phyloP scores from a whole-genome alignment of 2,797 vertebrate species.

The Ciconia nigra region DNA sequence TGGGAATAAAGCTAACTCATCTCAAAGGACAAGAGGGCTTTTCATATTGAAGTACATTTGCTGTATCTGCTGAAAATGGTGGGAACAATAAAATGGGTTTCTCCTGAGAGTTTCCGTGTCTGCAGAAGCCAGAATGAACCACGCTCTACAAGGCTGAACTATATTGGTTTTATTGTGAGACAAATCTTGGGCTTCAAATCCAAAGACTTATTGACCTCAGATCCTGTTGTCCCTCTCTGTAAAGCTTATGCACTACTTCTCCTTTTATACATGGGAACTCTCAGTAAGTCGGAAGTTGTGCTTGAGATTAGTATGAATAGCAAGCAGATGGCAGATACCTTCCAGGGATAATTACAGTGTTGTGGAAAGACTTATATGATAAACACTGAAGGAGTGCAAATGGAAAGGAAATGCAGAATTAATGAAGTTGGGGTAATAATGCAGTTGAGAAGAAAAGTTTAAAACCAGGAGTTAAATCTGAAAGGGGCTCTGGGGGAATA shows the following conservation, averaged over 20 bases:
- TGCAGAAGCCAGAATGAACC: not conserved
- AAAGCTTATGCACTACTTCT: not conserved
- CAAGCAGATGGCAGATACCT: conserved; percentile 53
- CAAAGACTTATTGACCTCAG: not conserved
- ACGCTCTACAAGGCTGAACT: not conserved
- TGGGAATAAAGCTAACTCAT: conserved; percentile 26
- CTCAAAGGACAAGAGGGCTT: not conserved
- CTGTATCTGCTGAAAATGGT: not conserved
- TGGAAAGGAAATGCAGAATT: conserved; percentile 35
- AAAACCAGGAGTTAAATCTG: not conserved
- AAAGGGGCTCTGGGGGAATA: not conserved
- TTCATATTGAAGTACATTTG: not conserved
- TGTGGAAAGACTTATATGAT: not conserved
- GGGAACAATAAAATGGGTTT: not conserved
- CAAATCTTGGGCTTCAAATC: not conserved
- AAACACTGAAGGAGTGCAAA: conserved; percentile 20
- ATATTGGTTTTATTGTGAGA: not conserved
- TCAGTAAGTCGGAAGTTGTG: not conserved
- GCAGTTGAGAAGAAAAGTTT: conserved; percentile 16
- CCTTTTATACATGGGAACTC: not conserved
- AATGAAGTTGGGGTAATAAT: conserved; percentile 33
- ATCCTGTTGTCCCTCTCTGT: not conserved
- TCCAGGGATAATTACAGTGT: conserved; percentile 52
- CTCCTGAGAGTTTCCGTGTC: not conserved
- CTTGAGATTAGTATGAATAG: not conserved